Conservation (phyloP, 2,888 invertebrate species). For the Perizoma affinitatum region DNA sequence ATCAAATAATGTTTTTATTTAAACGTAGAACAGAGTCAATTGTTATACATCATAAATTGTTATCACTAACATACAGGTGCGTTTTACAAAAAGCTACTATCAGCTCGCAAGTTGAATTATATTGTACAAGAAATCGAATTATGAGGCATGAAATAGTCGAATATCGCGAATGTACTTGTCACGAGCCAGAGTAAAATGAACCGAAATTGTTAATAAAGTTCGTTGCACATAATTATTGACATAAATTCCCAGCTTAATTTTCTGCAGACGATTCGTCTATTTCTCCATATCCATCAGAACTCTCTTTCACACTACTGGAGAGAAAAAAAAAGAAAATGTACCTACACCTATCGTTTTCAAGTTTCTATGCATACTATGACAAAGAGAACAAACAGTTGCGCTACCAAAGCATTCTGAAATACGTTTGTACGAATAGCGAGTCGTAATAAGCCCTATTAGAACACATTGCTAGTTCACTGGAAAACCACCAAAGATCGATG, state of each 20-base stretch:
- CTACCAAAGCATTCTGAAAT: too few species aligned
- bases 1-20: slow-evolving; percentile 56
- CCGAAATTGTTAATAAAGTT: too few species aligned
- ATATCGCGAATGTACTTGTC: slow-evolving; percentile 13
- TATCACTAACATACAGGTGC: slow-evolving; percentile 52
- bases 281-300: neutral
- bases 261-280: neutral
- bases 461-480: neutral
- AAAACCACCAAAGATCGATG: neutral
- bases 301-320: slow-evolving; percentile 1
- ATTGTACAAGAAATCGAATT: slow-evolving; percentile 20
- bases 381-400: too few species aligned
- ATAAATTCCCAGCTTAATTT: too few species aligned
- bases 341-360: too few species aligned
- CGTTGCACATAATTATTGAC: too few species aligned
- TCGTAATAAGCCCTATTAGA: too few species aligned
- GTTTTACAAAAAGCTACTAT: slow-evolving; percentile 38
- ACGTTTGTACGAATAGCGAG: too few species aligned
- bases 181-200: neutral
- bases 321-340: neutral
- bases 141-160: slow-evolving; percentile 20
- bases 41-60: slow-evolving; percentile 44
- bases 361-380: too few species aligned
- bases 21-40: slow-evolving; percentile 63
- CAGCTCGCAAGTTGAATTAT: slow-evolving; percentile 19